Evolutionary conservation across 2,797 vertebrate genomes (phyloP), one percentile per base, ranked within the genome.

Genomic region (Echeneis naucrates): DNA sequence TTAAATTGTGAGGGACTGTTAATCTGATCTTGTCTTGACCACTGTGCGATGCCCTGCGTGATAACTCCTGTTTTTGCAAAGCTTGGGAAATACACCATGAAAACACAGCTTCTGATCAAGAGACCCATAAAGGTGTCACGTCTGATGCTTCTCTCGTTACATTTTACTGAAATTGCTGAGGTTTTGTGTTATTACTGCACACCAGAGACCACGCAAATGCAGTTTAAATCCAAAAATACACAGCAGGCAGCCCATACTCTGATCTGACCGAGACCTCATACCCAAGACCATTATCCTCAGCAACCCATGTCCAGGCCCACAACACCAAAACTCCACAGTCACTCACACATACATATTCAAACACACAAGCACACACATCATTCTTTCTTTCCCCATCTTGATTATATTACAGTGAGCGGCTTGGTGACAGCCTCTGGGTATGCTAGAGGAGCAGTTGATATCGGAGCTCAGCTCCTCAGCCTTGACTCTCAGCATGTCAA

Each of bases 351-450:
- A 71, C 47, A 40, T 59, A 61, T 24, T 27, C 47, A 59, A 8
- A 53, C 69, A 51, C 62, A 59, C 32, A 57, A 16, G 62, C 72
- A 78, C 50, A 70, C 66, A 68, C 68, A 69, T 47, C 35, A 47
- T 69, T 77, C 78, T 87, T 87, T 84, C 72, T 83, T 75, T 80
- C 84, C 83, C 76, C 90, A 87, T 91, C 92, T 94, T 91, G 90
- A 94, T 94, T 91, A 93, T 92, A 94, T 95, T 93, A 93, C 92
- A 93, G 87, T 89, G 88, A 92, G 88, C 86, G 78, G 78, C 71
- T 85, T 90, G 93, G 90, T 92, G 94, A 94, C 93, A 94, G 93
- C 92, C 91, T 88, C 84, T 85, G 90, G 91, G 87, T 91, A 89
- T 80, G 91, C 91, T 85, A 58, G 89, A 92, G 86, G 91, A 93